A percentile compares a stretch with the other conserved stretches of the same genome.
Conservation (phyloP, 2,113 vertebrate species). For the Psophia crepitans region DNA sequence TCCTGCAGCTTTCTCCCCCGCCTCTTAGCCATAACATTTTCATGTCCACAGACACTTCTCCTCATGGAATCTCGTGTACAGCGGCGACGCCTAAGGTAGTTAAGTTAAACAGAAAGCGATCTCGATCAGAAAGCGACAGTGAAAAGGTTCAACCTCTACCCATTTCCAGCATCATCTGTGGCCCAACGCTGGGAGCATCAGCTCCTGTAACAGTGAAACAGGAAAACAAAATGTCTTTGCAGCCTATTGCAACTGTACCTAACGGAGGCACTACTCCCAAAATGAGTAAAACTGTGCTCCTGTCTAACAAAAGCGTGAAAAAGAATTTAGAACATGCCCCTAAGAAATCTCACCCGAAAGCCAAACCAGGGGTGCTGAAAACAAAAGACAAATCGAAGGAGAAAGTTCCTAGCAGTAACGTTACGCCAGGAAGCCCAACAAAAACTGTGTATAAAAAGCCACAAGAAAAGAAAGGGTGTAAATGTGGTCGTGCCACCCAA, state of each 20-base stretch:
- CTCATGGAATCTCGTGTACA: conserved; percentile 80
- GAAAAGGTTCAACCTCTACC: conserved; percentile 93
- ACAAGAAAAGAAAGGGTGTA: conserved; percentile 97
- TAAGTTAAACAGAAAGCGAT: conserved; percentile 91
- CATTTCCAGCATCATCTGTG: conserved; percentile 91
- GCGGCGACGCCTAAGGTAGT: conserved; percentile 82
- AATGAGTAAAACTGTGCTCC: conserved; percentile 84
- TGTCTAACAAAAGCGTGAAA: conserved; percentile 88
- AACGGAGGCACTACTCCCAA: conserved; percentile 88
- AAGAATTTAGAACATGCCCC: conserved; percentile 87
- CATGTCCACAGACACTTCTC: conserved; percentile 74
- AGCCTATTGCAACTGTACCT: conserved; percentile 82
- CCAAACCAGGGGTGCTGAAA: conserved; percentile 89
- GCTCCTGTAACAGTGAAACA: conserved; percentile 81
- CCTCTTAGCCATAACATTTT: conserved; percentile 81
- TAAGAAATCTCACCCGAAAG: conserved; percentile 92
- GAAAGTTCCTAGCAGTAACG: conserved; percentile 84
- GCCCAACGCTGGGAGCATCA: conserved; percentile 81
- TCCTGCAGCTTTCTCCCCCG: conserved; percentile 80
- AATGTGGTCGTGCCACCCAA: conserved; percentile 97
- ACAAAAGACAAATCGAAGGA: conserved; percentile 90
- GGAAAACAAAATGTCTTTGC: conserved; percentile 82
- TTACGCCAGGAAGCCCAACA: conserved; percentile 85
- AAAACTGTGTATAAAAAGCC: conserved; percentile 95
- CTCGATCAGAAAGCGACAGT: conserved; percentile 93